Percentiles rank a stretch among this genome's conserved stretches.
Conservation (phyloP, 2,797 vertebrate species). For the Galaxias olidus region DNA sequence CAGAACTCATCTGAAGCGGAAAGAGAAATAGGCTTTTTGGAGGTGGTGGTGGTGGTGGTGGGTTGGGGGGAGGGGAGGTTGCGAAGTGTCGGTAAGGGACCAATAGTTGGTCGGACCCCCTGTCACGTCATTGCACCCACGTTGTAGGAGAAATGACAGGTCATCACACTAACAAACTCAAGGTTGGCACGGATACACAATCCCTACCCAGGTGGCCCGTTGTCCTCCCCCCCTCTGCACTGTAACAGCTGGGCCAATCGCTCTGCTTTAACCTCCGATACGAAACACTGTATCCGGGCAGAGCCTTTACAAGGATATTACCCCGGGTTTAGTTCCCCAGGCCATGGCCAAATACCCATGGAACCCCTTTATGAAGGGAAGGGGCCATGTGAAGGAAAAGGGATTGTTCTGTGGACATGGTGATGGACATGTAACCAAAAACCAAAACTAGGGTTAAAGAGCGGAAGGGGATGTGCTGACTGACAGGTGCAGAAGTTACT, state of each 20-base stretch:
- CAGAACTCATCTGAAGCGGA: neutral
- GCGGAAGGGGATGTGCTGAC: constrained; percentile 64
- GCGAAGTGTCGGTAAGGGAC: no score
- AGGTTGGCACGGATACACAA: constrained; percentile 64
- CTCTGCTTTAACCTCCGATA: constrained; percentile 46
- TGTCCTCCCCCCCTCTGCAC: constrained; percentile 13
- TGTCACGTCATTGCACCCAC: no score
- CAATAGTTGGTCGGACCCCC: no score
- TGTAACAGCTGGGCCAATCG: constrained; percentile 68
- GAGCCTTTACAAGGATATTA: constrained; percentile 74
- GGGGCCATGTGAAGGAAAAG: constrained; percentile 24
- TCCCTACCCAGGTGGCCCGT: constrained; percentile 51
- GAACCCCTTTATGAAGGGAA: constrained; percentile 53
- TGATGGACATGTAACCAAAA: constrained; percentile 71
- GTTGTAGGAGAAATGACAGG: constrained; percentile 43
- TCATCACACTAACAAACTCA: constrained; percentile 34
- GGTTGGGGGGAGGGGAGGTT: neutral
- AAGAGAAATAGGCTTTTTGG: neutral
- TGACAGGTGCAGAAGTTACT: constrained; percentile 71
- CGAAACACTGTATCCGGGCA: constrained; percentile 69
- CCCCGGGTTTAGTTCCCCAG: constrained; percentile 58
- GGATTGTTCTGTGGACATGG: constrained; percentile 38
- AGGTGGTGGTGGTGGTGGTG: neutral
- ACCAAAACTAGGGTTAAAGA: constrained; percentile 64
- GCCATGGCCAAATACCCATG: constrained; percentile 63